Conservation (phyloP, 2,113 vertebrate species). For the Eira barbara region DNA sequence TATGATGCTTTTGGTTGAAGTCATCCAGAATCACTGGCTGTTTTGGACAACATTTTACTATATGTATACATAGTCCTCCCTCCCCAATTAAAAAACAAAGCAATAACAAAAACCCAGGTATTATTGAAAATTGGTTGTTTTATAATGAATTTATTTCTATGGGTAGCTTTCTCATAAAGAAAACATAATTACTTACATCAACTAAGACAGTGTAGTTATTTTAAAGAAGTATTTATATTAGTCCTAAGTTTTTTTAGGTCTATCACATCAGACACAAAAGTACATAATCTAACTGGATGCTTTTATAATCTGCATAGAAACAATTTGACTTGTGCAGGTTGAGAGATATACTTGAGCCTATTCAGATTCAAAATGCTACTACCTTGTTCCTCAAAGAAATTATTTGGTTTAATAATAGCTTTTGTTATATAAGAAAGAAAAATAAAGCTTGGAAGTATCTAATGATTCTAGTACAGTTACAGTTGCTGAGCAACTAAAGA, state of each 20-base stretch:
- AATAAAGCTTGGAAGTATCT: slow-evolving; percentile 63
- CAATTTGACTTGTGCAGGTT: background rate
- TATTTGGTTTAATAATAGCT: slow-evolving; percentile 58
- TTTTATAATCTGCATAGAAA: slow-evolving; percentile 35
- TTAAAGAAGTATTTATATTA: slow-evolving; percentile 47
- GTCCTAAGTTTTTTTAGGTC: background rate
- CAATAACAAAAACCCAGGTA: background rate
- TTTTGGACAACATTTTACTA: background rate
- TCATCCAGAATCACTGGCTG: background rate
- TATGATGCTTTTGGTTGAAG: background rate
- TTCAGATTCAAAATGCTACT: slow-evolving; percentile 52
- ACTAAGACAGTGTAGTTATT: slow-evolving; percentile 35
- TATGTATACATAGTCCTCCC: background rate
- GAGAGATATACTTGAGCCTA: slow-evolving; percentile 46
- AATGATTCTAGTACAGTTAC: slow-evolving; percentile 40
- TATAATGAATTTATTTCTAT: background rate
- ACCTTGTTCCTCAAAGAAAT: slow-evolving; percentile 66
- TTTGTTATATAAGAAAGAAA: slow-evolving; percentile 45
- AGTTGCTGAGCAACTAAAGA: slow-evolving; percentile 75
- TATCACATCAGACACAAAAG: background rate
- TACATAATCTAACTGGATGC: background rate
- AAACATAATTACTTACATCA: background rate
- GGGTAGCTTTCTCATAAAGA: background rate
- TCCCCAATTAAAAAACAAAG: background rate
- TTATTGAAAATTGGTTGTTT: background rate